Conservation (phyloP, 1,140 invertebrate species). For the Drosophila gunungcola region DNA sequence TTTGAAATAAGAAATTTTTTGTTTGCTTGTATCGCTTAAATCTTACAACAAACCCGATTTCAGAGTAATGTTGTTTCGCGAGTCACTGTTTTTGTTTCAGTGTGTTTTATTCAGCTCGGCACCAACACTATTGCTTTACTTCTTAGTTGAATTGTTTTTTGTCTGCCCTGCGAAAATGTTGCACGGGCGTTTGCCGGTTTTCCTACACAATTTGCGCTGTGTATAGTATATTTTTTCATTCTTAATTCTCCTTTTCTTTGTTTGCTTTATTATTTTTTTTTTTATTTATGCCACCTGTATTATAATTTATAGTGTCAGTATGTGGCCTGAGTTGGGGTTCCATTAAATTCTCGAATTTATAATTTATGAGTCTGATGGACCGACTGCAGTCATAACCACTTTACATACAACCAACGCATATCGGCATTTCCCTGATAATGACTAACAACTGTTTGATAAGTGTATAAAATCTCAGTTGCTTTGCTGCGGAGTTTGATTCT, state of each 20-base stretch:
- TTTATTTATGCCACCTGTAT: slow-evolving; percentile 54
- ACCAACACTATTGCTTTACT: slow-evolving; percentile 21
- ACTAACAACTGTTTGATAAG: no score
- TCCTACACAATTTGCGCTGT: slow-evolving; percentile 68
- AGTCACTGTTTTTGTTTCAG: no score
- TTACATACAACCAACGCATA: no score
- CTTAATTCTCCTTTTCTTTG: slow-evolving; percentile 12
- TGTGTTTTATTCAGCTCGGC: no score
- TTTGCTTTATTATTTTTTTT: slow-evolving; percentile 38
- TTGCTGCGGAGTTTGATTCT: no score
- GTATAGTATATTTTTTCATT: slow-evolving; percentile 38
- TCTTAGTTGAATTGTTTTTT: slow-evolving; percentile 28
- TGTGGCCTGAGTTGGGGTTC: slow-evolving; percentile 32
- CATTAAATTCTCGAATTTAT: slow-evolving; percentile 61
- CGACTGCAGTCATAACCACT: not conserved
- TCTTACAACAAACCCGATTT: no score
- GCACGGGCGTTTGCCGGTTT: slow-evolving; percentile 68
- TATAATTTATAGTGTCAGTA: slow-evolving; percentile 58
- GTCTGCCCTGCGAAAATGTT: slow-evolving; percentile 63
- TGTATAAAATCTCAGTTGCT: no score
- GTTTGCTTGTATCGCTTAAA: slow-evolving; percentile 1
- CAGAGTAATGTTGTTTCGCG: no score
- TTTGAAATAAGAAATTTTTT: no score
- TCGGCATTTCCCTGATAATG: no score
- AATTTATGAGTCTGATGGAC: slow-evolving; percentile 43